Base-by-base conservation (phyloP, 2,113 vertebrate genomes). In the Aegotheles bennettii region DNA sequence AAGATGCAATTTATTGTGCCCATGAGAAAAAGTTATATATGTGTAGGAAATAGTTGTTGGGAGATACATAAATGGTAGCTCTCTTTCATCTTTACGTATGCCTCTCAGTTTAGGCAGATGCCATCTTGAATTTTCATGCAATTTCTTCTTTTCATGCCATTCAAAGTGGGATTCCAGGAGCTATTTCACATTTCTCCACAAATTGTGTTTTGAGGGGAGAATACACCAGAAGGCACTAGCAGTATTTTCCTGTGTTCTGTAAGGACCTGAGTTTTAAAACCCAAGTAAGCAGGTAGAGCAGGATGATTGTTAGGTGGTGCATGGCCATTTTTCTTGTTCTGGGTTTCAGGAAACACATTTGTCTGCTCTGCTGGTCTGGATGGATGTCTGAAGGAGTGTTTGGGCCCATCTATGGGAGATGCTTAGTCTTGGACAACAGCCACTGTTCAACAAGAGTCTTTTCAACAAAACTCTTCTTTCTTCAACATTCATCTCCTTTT, bases 251-350 rank as follows among this genome's bases (percentile, higher is more conserved):
- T 21, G 8, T 69, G 1, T 67, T 51, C 31, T 51, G 3, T 38
- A 69, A 51, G n/a, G 31, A 63, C 42, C 38, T 45, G 28, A 53
- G 18, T 83, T 83, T 75, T 64, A 75, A 83, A 84, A 80, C 76
- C 63, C 17, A 67, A 43, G 29, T 56, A 7, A 69, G 13, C 0
- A 3, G 40, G 51, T 38, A 43, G 50, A 57, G 23, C 43, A 42
- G 50, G 56, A 82, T 26, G n/a, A n/a, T 76, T 61, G 24, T 75
- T 79, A 40, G 35, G 12, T 43, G 26, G 4, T 57, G 11, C 0
- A 0, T 13, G 28, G 63, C n/a, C 7, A 1, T 80, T 80, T 40
- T 86, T 68, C 51, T 56, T 63, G 5, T 38, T 69, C 1, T 2
- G 3, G 6, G 29, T 61, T 87, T 84, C 29, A 47, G 42, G 31